A percentile compares a stretch with the other conserved stretches of the same genome.
These are phyloP conservation scores for Ophiothrix spiculata DNA, from an alignment of 35 echinoderm and acorn worm genomes.

Conservation along the genomic window DNA sequence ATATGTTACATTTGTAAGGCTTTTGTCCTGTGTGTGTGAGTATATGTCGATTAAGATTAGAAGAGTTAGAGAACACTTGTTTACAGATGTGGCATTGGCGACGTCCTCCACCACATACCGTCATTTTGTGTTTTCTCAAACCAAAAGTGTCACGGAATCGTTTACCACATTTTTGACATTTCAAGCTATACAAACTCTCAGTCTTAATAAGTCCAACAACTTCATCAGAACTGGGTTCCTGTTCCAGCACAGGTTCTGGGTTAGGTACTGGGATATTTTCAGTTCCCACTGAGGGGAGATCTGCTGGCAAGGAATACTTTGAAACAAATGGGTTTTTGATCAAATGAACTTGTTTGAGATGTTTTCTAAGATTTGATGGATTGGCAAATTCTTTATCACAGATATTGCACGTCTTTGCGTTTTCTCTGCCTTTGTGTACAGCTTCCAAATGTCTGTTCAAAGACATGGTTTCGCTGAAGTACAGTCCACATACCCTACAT, in stretches of 20 bases:
- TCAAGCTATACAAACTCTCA: not conserved
- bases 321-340: constrained; percentile 1
- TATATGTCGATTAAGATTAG: not conserved
- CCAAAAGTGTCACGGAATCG: not conserved
- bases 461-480: not conserved
- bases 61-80: not conserved
- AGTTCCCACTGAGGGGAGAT: not conserved
- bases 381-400: not conserved
- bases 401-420: not conserved
- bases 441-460: not conserved
- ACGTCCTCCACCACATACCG: not conserved
- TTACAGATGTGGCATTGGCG: constrained; percentile 8
- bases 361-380: not conserved
- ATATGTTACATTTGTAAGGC: not conserved
- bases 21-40: not conserved
- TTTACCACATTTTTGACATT: constrained; percentile 1
- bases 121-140: not conserved
- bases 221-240: not conserved
- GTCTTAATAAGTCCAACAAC: not conserved
- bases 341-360: not conserved
- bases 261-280: not conserved
- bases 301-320: not conserved
- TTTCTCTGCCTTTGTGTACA: not conserved
- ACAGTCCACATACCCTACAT: not conserved
- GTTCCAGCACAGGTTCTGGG: not conserved